Evolutionary conservation across 2,888 invertebrate species (phyloP).

Genomic region (Dasysyrphus albostriatus): DNA sequence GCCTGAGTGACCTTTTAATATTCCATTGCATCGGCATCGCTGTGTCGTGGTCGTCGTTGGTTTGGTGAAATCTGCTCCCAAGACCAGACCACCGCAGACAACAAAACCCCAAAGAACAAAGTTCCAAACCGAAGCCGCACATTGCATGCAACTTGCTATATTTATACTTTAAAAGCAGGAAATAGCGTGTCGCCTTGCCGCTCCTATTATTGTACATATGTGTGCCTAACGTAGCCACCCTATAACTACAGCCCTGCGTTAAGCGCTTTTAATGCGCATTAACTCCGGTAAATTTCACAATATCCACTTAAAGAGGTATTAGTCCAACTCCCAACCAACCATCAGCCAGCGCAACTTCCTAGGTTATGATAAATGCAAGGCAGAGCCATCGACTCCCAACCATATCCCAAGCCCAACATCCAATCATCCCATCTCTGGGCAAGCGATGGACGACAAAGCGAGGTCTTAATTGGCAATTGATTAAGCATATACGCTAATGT

Average conservation of each 20-base stretch:
- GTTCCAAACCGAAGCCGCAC: conserved; percentile 31
- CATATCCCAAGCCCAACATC: too few relatives aligned
- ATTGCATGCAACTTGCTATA: background rate
- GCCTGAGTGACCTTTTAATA: conserved; percentile 61
- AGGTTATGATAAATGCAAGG: too few relatives aligned
- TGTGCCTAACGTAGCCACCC: conserved; percentile 24
- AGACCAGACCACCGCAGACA: conserved; percentile 57
- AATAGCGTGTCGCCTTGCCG: background rate
- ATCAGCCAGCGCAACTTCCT: background rate
- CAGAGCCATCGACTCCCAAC: background rate
- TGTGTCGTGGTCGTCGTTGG: background rate
- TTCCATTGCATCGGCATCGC: conserved; percentile 22
- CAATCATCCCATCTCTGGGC: background rate
- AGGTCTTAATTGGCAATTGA: conserved; percentile 70
- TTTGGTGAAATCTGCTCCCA: conserved; percentile 7
- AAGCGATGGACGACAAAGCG: conserved; percentile 24
- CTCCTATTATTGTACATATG: background rate
- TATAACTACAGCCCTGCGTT: conserved; percentile 14
- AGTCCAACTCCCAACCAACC: conserved; percentile 29
- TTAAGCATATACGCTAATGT: conserved; percentile 66
- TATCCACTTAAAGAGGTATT: conserved; percentile 73
- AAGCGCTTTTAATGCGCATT: conserved; percentile 73
- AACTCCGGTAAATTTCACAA: conserved; percentile 73
- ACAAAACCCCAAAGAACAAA: conserved; percentile 56
- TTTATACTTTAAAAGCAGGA: background rate